Percentiles rank a stretch among this genome's conserved stretches.
phyloP scores from a whole-genome alignment of 2,888 invertebrate genomes.

The Brachyptera putata region DNA sequence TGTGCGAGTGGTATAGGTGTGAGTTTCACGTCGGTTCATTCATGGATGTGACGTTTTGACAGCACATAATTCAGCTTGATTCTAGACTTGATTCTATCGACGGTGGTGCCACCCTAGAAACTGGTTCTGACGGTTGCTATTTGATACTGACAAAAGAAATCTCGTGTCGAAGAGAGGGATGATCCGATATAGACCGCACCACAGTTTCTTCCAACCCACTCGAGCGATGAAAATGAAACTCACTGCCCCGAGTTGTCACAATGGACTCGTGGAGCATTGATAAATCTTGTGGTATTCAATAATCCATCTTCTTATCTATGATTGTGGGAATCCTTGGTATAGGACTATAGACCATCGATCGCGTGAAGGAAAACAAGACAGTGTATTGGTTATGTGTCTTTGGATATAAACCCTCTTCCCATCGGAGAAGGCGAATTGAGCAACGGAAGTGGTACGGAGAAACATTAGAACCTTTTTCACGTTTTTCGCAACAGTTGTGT shows the following conservation, averaged over 20 bases:
- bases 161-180: neutral
- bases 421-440: too few species aligned
- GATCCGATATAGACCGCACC: neutral
- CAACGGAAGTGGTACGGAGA: neutral
- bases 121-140: constrained; percentile 6
- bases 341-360: too few species aligned
- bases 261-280: constrained; percentile 1
- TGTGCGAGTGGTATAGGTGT: too few species aligned
- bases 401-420: too few species aligned
- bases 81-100: neutral
- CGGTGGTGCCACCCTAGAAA: neutral
- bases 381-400: too few species aligned
- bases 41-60: constrained; percentile 7
- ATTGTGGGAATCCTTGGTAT: too few species aligned
- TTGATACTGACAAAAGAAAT: neutral
- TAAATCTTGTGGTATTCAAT: constrained; percentile 1
- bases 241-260: neutral
- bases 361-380: too few species aligned
- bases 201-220: neutral
- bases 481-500: constrained; percentile 8
- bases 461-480: neutral
- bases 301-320: constrained; percentile 5
- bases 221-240: neutral
- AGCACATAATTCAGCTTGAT: constrained; percentile 2
- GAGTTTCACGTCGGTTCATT: neutral